Evolutionary conservation across 1,140 invertebrate genomes (phyloP).

Genomic region (Sitodiplosis mosellana): DNA sequence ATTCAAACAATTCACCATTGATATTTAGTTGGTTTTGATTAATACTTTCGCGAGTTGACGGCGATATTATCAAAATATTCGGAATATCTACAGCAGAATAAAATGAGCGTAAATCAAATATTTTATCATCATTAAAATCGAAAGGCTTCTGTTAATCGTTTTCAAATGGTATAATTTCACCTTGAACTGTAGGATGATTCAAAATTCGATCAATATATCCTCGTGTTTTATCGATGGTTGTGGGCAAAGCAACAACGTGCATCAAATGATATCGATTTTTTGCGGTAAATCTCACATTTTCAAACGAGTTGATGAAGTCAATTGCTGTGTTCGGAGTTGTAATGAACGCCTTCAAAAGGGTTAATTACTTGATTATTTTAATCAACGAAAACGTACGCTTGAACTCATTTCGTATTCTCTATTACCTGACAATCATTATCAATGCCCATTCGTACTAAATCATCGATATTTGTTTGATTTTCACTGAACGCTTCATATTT

Average conservation of each 20-base stretch:
- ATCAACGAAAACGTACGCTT: background rate
- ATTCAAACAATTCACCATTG: background rate
- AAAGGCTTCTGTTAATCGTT: too few species aligned
- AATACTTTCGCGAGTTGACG: background rate
- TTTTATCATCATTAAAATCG: too few species aligned
- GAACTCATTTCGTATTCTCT: background rate
- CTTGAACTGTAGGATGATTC: background rate
- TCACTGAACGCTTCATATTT: background rate
- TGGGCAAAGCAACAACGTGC: background rate
- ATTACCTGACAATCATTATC: background rate
- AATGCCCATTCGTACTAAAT: background rate
- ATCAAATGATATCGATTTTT: background rate
- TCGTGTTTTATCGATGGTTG: background rate
- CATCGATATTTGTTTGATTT: background rate
- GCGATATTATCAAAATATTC: constrained; percentile 1
- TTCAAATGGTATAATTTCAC: background rate
- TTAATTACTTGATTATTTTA: background rate
- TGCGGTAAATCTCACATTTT: background rate
- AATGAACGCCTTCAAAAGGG: background rate
- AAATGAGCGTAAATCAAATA: too few species aligned
- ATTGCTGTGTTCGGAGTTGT: background rate
- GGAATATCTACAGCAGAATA: background rate
- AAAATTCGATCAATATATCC: background rate
- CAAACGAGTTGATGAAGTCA: background rate
- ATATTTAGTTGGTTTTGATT: background rate